A percentile compares a stretch with the other conserved stretches of the same genome.
Evolutionary conservation across 2,797 vertebrate species (phyloP).

Genomic region (Pygocentrus nattereri): DNA sequence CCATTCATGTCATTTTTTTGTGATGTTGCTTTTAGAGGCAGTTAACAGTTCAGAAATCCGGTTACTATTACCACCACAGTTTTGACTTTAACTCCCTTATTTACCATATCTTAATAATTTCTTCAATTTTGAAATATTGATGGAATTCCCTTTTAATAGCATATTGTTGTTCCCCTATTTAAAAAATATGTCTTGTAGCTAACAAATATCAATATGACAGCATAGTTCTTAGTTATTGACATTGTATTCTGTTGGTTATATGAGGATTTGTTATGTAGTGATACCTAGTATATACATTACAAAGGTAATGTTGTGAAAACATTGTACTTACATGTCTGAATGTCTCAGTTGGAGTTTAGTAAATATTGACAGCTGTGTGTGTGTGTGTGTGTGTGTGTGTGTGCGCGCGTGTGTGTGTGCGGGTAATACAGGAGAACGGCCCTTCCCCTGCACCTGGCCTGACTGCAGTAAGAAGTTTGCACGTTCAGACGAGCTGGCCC

Average conservation of each 20-base stretch:
- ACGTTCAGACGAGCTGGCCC: conserved; percentile 95
- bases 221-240: background rate
- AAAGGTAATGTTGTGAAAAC: conserved; percentile 19
- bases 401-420: conserved; percentile 21
- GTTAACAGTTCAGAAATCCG: no score
- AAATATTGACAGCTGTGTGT: conserved; percentile 52
- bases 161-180: no score
- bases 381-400: conserved; percentile 44
- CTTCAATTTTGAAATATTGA: no score
- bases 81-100: no score
- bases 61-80: no score
- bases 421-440: conserved; percentile 86
- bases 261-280: background rate
- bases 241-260: background rate
- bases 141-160: no score
- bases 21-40: no score
- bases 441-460: conserved; percentile 95
- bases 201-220: background rate
- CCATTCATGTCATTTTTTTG: no score
- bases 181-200: no score
- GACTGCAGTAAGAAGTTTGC: conserved; percentile 98
- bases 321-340: conserved; percentile 22
- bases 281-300: conserved; percentile 9
- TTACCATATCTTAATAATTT: no score
- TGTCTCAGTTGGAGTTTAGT: conserved; percentile 33